Evolutionary conservation across 2,797 vertebrate genomes (phyloP), one percentile per base, ranked within the genome.

Genomic region (Trachops cirrhosus): DNA sequence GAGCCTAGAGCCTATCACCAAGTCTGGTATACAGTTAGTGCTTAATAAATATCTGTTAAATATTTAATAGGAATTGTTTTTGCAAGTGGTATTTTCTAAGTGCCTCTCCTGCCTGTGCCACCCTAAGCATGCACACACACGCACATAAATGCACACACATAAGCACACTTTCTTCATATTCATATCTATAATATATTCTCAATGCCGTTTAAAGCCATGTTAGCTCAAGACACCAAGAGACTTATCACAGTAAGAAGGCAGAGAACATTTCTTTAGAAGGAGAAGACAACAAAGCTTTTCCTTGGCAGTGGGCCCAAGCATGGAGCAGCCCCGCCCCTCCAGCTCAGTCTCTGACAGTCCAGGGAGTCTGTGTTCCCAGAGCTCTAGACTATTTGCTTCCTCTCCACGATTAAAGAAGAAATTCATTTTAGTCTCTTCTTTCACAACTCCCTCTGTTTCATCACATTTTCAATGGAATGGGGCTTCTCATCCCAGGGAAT

Each of bases 51-150:
- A 89, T 44, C 37, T 86, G 39, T n/a, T 94, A 29, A 83, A 41
- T 91, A 52, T 3, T 64, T 15, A 91, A 50, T 34, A 94, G 41
- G 11, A 86, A 86, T 21, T 86, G 2, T 71, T 97, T 97, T 85
- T 82, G 26, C 18, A 87, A 95, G 79, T 73, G 39, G 14, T 26
- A 48, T 83, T 90, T 93, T 93, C 34, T 12, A 85, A 89, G 41
- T 15, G 15, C 26, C 24, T 32, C 10, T 73, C 9, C 83, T 50
- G 22, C 84, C 29, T 64, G 24, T 71, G 10, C 26, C 68, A 22
- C 18, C 22, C 67, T 77, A 87, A 86, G 15, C 48, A 11, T n/a
- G 26, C 12, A 41, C 4, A 2, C 2, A 11, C 8, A 62, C 3
- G 12, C 3, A 5, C 2, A 5, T 1, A 1, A 10, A 21, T 8